phyloP scores from a whole-genome alignment of 2,113 vertebrate species.

The Semnornis frantzii region DNA sequence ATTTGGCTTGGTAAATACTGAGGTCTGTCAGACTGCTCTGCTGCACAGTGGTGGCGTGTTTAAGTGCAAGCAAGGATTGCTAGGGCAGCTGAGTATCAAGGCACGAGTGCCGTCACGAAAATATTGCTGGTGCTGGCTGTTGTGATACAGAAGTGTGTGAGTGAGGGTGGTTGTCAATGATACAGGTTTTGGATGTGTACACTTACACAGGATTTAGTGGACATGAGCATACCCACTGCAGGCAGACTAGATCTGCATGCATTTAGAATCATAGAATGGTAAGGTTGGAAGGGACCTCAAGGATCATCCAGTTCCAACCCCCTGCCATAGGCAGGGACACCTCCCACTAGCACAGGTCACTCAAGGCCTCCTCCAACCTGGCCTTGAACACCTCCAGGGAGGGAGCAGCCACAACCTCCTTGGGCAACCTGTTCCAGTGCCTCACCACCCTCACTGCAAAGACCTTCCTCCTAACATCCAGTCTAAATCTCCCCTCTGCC shows the following conservation, averaged over 20 bases:
- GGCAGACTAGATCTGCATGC: neutral
- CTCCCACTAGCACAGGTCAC: too few relatives aligned
- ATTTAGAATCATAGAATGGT: too few relatives aligned
- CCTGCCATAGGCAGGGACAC: too few relatives aligned
- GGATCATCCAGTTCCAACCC: too few relatives aligned
- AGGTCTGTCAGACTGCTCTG: neutral
- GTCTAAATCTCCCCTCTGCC: too few relatives aligned
- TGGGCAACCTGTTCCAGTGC: too few relatives aligned
- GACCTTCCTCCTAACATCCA: too few relatives aligned
- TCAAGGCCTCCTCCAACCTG: too few relatives aligned
- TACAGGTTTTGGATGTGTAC: neutral
- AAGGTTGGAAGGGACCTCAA: too few relatives aligned
- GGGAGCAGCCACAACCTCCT: too few relatives aligned
- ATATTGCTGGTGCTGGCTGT: neutral
- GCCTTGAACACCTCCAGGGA: too few relatives aligned
- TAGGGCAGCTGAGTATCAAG: neutral
- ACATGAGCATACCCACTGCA: accelerated
- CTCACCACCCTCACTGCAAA: too few relatives aligned
- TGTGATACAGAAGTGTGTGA: neutral
- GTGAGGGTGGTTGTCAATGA: neutral
- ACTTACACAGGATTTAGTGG: neutral
- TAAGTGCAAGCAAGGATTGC: neutral
- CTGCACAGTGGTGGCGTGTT: neutral
- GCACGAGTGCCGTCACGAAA: neutral
- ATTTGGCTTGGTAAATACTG: accelerated